Percentiles rank a stretch among this genome's conserved stretches.
phyloP scores from a whole-genome alignment of 2,888 invertebrate species.

The Caenorhabditis angaria region DNA sequence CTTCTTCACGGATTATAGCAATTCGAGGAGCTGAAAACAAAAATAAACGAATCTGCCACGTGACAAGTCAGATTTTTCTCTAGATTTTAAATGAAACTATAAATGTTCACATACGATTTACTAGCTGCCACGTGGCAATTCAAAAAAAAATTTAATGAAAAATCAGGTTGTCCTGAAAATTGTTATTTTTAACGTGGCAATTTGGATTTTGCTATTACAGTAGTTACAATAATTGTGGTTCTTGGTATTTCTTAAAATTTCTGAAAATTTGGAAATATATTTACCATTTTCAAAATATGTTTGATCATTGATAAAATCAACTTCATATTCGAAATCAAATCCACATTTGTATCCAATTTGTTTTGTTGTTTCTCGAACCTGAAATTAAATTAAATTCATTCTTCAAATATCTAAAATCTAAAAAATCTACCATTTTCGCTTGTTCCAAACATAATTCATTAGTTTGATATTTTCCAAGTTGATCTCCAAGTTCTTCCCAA shows the following conservation, averaged over 20 bases:
- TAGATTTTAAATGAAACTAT: background rate
- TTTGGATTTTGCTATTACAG: too few relatives aligned
- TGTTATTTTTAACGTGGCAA: too few relatives aligned
- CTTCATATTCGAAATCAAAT: slow-evolving; percentile 31
- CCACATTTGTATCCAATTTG: slow-evolving; percentile 29
- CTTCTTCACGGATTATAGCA: slow-evolving; percentile 94
- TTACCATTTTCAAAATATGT: slow-evolving; percentile 28
- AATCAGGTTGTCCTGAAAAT: too few relatives aligned
- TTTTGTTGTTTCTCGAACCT: slow-evolving; percentile 25
- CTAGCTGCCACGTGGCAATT: too few relatives aligned
- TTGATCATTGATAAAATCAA: slow-evolving; percentile 30
- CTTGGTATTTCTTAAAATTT: too few relatives aligned
- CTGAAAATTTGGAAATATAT: background rate
- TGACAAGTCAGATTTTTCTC: background rate
- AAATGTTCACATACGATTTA: background rate
- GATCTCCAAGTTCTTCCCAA: slow-evolving; percentile 96
- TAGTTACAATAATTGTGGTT: background rate
- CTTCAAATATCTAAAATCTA: too few relatives aligned
- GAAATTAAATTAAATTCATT: slow-evolving; percentile 7
- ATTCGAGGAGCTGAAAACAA: slow-evolving; percentile 75
- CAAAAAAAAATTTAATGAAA: too few relatives aligned
- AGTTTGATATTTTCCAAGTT: slow-evolving; percentile 86
- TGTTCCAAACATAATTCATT: slow-evolving; percentile 82
- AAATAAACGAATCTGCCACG: background rate
- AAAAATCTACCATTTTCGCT: slow-evolving; percentile 80